A percentile compares a stretch with the other conserved stretches of the same genome.
Evolutionary conservation across 2,888 invertebrate genomes (phyloP).

Genomic region (Fragum whitleyi): DNA sequence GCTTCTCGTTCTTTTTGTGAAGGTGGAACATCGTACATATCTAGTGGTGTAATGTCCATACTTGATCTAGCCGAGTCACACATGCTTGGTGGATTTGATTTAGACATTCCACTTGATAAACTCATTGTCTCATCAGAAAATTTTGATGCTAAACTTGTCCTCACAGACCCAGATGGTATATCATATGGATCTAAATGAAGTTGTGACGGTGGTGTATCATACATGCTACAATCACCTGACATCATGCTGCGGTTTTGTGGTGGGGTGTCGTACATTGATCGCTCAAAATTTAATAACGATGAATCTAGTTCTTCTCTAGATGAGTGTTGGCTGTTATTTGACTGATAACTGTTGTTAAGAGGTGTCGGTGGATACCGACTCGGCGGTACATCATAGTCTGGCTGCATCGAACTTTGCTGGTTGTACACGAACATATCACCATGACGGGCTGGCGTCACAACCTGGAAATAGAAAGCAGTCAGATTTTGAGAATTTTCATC

Average conservation of each 20-base stretch:
- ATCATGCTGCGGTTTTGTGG: slow-evolving; percentile 64
- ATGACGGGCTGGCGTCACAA: slow-evolving; percentile 63
- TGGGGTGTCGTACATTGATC: slow-evolving; percentile 73
- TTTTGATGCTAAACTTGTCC: slow-evolving; percentile 84
- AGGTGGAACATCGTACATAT: slow-evolving; percentile 81
- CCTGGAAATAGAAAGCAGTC: slow-evolving; percentile 60
- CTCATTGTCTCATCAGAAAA: slow-evolving; percentile 83
- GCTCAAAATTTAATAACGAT: slow-evolving; percentile 60
- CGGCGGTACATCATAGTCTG: slow-evolving; percentile 82
- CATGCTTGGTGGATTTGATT: slow-evolving; percentile 87
- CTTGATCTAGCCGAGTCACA: slow-evolving; percentile 87
- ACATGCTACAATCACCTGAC: slow-evolving; percentile 62
- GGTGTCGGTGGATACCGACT: slow-evolving; percentile 65
- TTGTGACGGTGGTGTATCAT: slow-evolving; percentile 77
- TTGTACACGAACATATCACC: slow-evolving; percentile 63
- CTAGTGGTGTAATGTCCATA: slow-evolving; percentile 81
- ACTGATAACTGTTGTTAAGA: slow-evolving; percentile 67
- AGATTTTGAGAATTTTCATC: not conserved
- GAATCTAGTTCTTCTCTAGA: slow-evolving; percentile 61
- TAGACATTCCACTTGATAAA: slow-evolving; percentile 85
- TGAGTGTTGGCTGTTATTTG: slow-evolving; percentile 53
- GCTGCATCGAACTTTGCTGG: slow-evolving; percentile 50
- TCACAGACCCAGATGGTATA: slow-evolving; percentile 76
- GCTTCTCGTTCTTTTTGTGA: slow-evolving; percentile 64
- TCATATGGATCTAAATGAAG: slow-evolving; percentile 66